Conservation (phyloP, 53 echinoderm and acorn worm species). For the Temnopleurus reevesii region DNA sequence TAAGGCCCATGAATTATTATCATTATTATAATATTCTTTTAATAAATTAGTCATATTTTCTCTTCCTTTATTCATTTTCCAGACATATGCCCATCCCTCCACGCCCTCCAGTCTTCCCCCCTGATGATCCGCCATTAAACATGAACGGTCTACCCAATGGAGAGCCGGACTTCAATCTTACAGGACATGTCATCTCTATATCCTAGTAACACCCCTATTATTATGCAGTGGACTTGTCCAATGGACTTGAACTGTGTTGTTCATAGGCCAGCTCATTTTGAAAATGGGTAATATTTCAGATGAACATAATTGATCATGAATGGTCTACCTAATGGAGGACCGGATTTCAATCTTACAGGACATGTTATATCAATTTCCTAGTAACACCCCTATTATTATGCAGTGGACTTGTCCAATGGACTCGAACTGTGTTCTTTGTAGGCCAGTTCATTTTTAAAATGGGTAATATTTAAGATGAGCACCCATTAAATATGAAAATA, state of each 20-base stretch:
- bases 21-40: no score
- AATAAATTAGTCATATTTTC: no score
- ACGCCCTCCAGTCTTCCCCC: neutral
- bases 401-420: neutral
- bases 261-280: neutral
- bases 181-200: conserved; percentile 61
- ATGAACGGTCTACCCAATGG: conserved; percentile 63
- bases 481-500: no score
- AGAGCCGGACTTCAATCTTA: conserved; percentile 63
- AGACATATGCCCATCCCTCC: conserved; percentile 35
- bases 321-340: conserved; percentile 66
- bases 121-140: conserved; percentile 46
- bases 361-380: neutral
- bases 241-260: neutral
- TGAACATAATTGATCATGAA: neutral
- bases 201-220: conserved; percentile 49
- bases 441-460: neutral
- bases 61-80: neutral
- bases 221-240: neutral
- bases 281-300: neutral
- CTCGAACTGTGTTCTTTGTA: neutral
- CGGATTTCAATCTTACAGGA: neutral
- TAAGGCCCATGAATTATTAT: no score
- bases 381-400: neutral
- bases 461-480: neutral